These are phyloP conservation scores for Coregonus clupeaformis DNA, from an alignment of 2,113 vertebrate genomes.

Conservation along the genomic window DNA sequence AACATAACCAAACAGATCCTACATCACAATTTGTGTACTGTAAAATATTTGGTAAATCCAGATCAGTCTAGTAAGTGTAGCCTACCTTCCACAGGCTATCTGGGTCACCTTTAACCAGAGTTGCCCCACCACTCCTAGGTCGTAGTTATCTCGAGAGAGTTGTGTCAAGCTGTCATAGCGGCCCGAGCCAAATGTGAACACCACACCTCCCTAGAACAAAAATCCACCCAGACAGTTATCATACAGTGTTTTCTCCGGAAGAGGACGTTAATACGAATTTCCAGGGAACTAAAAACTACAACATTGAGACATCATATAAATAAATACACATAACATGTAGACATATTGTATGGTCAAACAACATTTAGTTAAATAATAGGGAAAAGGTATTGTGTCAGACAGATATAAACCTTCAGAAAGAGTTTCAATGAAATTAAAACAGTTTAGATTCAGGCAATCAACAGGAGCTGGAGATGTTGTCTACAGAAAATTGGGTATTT, in stretches of 20 bases:
- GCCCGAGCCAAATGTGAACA: constrained; percentile 92
- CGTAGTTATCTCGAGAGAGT: constrained; percentile 82
- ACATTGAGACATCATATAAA: not conserved
- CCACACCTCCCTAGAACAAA: constrained; percentile 78
- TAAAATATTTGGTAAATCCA: too few relatives aligned
- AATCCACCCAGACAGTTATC: not conserved
- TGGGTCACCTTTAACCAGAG: constrained; percentile 80
- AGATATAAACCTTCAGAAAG: constrained; percentile 85
- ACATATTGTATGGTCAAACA: not conserved
- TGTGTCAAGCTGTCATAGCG: constrained; percentile 88
- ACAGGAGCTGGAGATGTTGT: constrained; percentile 81
- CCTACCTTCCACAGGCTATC: constrained; percentile 86
- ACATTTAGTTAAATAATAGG: not conserved
- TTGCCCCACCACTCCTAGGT: constrained; percentile 85
- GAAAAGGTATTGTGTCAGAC: too few relatives aligned
- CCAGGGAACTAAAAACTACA: not conserved
- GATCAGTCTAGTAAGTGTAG: not conserved
- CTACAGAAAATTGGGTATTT: constrained; percentile 64
- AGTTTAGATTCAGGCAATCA: constrained; percentile 78
- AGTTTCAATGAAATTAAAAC: constrained; percentile 85
- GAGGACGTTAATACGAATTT: not conserved
- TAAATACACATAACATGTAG: not conserved
- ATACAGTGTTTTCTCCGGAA: not conserved
- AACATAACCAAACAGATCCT: too few relatives aligned
- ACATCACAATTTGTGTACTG: too few relatives aligned